phyloP scores from a whole-genome alignment of 1,140 invertebrate genomes.

The Caenorhabditis latens region DNA sequence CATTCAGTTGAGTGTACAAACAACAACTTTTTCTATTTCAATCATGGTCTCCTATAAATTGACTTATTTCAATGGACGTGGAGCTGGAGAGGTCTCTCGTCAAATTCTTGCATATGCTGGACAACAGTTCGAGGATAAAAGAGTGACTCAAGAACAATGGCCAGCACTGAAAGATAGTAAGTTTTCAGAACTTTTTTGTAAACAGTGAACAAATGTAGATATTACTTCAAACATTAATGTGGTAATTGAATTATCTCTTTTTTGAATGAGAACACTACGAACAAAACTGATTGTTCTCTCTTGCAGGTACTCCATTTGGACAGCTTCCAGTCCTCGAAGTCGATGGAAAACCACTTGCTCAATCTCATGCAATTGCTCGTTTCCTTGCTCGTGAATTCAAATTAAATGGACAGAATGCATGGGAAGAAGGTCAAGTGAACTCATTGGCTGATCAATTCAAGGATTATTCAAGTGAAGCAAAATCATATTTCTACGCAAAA shows the following conservation, averaged over 20 bases:
- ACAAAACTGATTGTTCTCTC: not conserved
- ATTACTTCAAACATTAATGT: too few relatives aligned
- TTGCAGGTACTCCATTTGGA: constrained; percentile 72
- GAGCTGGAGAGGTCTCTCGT: constrained; percentile 73
- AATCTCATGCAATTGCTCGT: constrained; percentile 69
- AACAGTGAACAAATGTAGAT: too few relatives aligned
- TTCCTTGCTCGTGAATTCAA: constrained; percentile 68
- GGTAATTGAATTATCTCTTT: too few relatives aligned
- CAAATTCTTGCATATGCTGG: constrained; percentile 73
- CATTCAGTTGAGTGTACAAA: not conserved
- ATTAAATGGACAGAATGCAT: not conserved
- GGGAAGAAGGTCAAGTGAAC: constrained; percentile 50
- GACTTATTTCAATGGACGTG: constrained; percentile 74
- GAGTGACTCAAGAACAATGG: constrained; percentile 74
- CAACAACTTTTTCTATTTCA: not conserved
- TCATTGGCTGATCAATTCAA: constrained; percentile 55
- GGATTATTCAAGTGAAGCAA: constrained; percentile 46
- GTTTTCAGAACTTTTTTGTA: not conserved
- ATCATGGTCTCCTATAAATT: constrained; percentile 74
- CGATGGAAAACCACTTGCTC: constrained; percentile 71
- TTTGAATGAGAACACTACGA: not conserved
- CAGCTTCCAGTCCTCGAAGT: constrained; percentile 73
- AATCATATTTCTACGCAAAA: constrained; percentile 4
- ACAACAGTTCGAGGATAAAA: constrained; percentile 72
- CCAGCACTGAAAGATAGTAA: constrained; percentile 67